phyloP scores from a whole-genome alignment of 1,140 invertebrate species.

The Vanessa tameamea region DNA sequence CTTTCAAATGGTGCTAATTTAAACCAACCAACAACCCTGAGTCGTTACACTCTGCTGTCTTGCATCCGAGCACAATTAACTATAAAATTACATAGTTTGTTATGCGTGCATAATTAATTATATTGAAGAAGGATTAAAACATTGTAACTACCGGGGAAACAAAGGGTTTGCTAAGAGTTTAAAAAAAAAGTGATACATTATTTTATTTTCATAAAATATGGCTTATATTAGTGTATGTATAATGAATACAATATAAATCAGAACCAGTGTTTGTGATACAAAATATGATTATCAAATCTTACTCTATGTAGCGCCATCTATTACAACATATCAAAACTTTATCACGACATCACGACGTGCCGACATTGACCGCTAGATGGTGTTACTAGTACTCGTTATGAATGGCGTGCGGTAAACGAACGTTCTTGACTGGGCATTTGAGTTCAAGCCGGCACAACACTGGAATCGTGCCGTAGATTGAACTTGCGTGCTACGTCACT shows the following conservation, averaged over 20 bases:
- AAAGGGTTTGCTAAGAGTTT: too few species aligned
- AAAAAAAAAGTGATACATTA: too few species aligned
- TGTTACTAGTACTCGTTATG: constrained; percentile 58
- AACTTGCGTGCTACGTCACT: constrained; percentile 52
- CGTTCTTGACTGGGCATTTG: constrained; percentile 74
- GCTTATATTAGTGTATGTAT: too few species aligned
- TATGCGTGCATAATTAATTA: not conserved
- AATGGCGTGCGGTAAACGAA: constrained; percentile 75
- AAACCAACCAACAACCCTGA: constrained; percentile 46
- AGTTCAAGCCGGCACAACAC: constrained; percentile 68
- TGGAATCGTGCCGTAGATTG: constrained; percentile 55
- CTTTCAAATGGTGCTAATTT: constrained; percentile 66
- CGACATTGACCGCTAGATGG: constrained; percentile 79
- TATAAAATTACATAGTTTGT: constrained; percentile 3
- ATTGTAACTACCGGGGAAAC: not conserved
- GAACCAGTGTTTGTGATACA: too few species aligned
- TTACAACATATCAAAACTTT: constrained; percentile 30
- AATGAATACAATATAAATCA: too few species aligned
- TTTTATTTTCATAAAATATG: too few species aligned
- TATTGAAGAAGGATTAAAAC: not conserved
- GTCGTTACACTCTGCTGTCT: constrained; percentile 36
- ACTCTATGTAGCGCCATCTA: constrained; percentile 47
- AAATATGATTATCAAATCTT: not conserved
- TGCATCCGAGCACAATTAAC: constrained; percentile 19
- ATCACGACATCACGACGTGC: constrained; percentile 50